Conservation (phyloP, 1,140 invertebrate species). For the Cataglyphis hispanica region DNA sequence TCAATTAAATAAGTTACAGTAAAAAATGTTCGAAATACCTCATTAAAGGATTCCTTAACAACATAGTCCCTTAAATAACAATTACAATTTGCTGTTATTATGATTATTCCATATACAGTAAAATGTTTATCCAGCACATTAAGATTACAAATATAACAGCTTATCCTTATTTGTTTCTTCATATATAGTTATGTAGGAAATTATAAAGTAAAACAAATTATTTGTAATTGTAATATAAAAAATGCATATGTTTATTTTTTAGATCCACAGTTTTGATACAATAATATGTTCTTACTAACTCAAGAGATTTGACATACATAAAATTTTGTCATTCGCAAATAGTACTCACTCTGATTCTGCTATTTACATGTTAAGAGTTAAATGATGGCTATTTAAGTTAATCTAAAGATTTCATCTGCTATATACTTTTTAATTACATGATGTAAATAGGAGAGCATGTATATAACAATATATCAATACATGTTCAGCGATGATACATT, state of each 20-base stretch:
- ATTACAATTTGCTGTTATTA: slow-evolving; percentile 77
- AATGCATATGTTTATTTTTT: slow-evolving; percentile 59
- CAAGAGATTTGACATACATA: slow-evolving; percentile 46
- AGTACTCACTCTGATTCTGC: slow-evolving; percentile 51
- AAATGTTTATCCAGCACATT: slow-evolving; percentile 59
- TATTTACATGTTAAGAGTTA: slow-evolving; percentile 57
- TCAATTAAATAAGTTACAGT: slow-evolving; percentile 77
- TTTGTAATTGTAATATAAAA: slow-evolving; percentile 65
- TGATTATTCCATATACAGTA: slow-evolving; percentile 73
- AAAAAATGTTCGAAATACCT: slow-evolving; percentile 65
- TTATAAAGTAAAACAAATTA: slow-evolving; percentile 69
- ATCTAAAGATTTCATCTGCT: slow-evolving; percentile 51
- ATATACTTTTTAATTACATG: slow-evolving; percentile 54
- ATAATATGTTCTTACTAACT: slow-evolving; percentile 55
- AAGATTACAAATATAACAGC: slow-evolving; percentile 55
- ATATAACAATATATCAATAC: slow-evolving; percentile 52
- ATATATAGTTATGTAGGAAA: slow-evolving; percentile 64
- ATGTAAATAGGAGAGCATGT: slow-evolving; percentile 51
- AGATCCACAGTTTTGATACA: slow-evolving; percentile 53
- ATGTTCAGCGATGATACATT: slow-evolving; percentile 45
- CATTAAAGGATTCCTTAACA: slow-evolving; percentile 63
- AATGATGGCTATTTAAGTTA: slow-evolving; percentile 51
- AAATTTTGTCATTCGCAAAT: slow-evolving; percentile 40
- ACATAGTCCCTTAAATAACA: slow-evolving; percentile 72
- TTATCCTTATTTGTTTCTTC: slow-evolving; percentile 58